Evolutionary conservation across 2,797 vertebrate species (phyloP), one percentile per base, ranked within the genome.

Genomic region (Psittacula derbiana): DNA sequence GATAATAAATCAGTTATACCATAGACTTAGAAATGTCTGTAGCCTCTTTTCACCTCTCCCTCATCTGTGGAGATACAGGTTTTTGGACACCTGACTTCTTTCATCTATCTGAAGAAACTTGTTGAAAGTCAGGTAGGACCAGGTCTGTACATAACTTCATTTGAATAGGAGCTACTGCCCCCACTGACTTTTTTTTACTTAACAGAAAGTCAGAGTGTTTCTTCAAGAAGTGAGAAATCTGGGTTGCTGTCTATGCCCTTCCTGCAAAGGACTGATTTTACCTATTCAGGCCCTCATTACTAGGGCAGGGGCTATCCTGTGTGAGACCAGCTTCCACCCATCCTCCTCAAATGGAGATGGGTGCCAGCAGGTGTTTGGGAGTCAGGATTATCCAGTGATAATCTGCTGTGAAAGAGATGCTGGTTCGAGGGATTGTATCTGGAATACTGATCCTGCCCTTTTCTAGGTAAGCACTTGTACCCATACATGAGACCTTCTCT

Each of bases 271-370:
- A 50, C 1, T 55, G 62, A 69, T 13, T 3, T 90, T 65, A 28
- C 5, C 3, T 80, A 2, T 25, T 2, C 11, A 18, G 50, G 23
- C 43, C n/a, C n/a, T 75, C 2, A 0, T 72, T 86, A 40, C 20
- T 53, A 33, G 64, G 24, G 49, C 20, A 79, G 76, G 60, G 28
- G 58, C n/a, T 90, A 3, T 65, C 33, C n/a, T 47, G 25, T 62
- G 13, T 31, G 70, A 58, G 66, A 53, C 19, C 58, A 64, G 38
- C 64, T 46, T 40, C 53, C 25, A 27, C 24, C n/a, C 21, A 38
- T 24, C 57, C 40, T 53, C 28, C 74, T 92, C 53, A 72, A 58
- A 33, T 5, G 11, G 30, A 61, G 31, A 25, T 71, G 30, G 16
- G 9, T 58, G 76, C 75, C 62, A 82, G 53, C 33, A 65, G 30